Conservation (phyloP, 2,888 invertebrate genomes). For the Pycnomerus fuliginosus region DNA sequence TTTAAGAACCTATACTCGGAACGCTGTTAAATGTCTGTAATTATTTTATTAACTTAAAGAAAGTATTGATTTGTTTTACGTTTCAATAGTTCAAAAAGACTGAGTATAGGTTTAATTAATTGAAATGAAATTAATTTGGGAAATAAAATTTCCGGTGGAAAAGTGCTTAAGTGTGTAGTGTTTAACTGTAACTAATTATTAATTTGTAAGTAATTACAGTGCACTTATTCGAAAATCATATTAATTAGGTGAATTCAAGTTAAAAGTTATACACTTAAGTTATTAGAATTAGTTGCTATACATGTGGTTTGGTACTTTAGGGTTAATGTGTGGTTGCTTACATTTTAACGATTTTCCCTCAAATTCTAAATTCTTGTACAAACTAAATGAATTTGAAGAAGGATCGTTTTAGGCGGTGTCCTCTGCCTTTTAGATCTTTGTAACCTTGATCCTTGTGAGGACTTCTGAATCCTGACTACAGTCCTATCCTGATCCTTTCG, state of each 20-base stretch:
- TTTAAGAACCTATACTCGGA: slow-evolving; percentile 30
- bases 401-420: slow-evolving; percentile 2
- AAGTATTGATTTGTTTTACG: slow-evolving; percentile 19
- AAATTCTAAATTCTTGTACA: background rate
- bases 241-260: slow-evolving; percentile 18
- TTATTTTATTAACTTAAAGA: slow-evolving; percentile 16
- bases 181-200: slow-evolving; percentile 13
- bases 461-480: slow-evolving; percentile 51
- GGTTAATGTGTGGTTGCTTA: slow-evolving; percentile 24
- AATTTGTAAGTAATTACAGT: slow-evolving; percentile 22
- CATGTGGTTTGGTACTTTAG: slow-evolving; percentile 32
- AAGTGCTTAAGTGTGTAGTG: slow-evolving; percentile 22
- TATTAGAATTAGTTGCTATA: slow-evolving; percentile 23
- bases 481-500: slow-evolving; percentile 35
- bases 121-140: slow-evolving; percentile 16
- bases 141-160: slow-evolving; percentile 14
- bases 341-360: background rate
- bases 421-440: slow-evolving; percentile 21
- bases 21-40: slow-evolving; percentile 20
- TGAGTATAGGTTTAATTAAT: slow-evolving; percentile 42
- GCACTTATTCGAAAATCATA: slow-evolving; percentile 24
- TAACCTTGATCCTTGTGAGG: slow-evolving; percentile 46
- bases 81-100: slow-evolving; percentile 33
- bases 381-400: no score
- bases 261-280: slow-evolving; percentile 24